These are phyloP conservation scores for Paratilapia polleni DNA, from an alignment of 2,113 vertebrate species.

Conservation along the genomic window DNA sequence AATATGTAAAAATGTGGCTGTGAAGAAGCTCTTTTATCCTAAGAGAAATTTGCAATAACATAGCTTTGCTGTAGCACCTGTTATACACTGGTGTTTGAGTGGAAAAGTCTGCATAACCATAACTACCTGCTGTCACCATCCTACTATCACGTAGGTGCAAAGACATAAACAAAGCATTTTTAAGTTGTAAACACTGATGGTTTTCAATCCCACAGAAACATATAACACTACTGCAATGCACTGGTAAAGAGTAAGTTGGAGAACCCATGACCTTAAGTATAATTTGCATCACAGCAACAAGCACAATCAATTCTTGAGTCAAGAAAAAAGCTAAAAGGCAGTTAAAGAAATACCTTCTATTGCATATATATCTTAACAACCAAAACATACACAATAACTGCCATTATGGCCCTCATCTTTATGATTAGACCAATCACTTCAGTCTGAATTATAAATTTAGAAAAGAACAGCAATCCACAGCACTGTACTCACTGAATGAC, in stretches of 20 bases:
- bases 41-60: background rate
- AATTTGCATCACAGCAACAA: background rate
- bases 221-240: background rate
- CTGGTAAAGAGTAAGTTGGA: background rate
- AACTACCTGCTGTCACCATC: background rate
- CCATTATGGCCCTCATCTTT: background rate
- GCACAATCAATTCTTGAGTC: background rate
- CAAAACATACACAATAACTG: background rate
- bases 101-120: background rate
- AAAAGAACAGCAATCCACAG: conserved; percentile 9
- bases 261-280: background rate
- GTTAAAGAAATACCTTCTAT: background rate
- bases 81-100: background rate
- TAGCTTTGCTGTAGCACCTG: background rate
- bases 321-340: background rate
- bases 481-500: conserved; percentile 87
- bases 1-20: background rate
- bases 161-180: background rate
- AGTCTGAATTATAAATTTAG: conserved; percentile 28
- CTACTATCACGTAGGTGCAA: background rate
- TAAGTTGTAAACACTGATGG: conserved; percentile 5
- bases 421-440: background rate
- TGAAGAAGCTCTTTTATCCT: background rate
- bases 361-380: background rate
- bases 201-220: background rate